Base-by-base conservation (phyloP, 2,113 vertebrate species). In the Phyllopteryx taeniolatus region DNA sequence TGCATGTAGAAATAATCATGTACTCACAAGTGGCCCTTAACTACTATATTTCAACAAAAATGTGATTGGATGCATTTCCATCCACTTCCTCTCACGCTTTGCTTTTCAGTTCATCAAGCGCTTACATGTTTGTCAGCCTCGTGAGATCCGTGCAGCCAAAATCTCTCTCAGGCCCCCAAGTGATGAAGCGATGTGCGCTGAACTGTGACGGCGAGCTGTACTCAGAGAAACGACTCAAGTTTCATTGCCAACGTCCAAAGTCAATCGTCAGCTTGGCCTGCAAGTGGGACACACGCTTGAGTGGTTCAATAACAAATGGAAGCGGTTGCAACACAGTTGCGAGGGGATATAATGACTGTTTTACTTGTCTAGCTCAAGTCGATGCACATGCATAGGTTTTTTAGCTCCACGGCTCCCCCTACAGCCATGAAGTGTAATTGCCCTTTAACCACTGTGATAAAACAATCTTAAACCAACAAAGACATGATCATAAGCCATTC, bases 131-230 rank as follows among this genome's bases (percentile, higher is more conserved):
- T 73, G 73, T 68, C 67, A 70, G 57, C 54, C 46, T 49, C 60
- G 68, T 42, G 61, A 33, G 4, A 5, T 57, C 75, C 75, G 11
- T 61, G 42, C 51, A 77, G 67, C 33, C 64, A 8, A n/a, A 73
- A 44, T 4, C 57, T 74, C 75, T 70, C 59, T 67, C 80, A 72
- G 74, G 8, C 59, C 31, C 17, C 73, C 73, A 39, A 19, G 8
- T 5, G 5, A 39, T 75, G 66, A 80, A 83, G 71, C 47, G 72
- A 78, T 80, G 69, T 77, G 78, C 75, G 72, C 67, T 77, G 83
- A 83, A 67, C 74, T 63, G 72, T 71, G 76, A 73, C 66, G 10
- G 72, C 15, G n/a, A 71, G 20, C 53, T 10, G n/a, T 3, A 56
- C 53, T 56, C n/a, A 0, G n/a, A 56, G 53, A 22, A 68, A 66